A percentile compares a stretch with the other conserved stretches of the same genome.
Conservation (phyloP, 2,888 invertebrate genomes). For the Mystacides longicornis region DNA sequence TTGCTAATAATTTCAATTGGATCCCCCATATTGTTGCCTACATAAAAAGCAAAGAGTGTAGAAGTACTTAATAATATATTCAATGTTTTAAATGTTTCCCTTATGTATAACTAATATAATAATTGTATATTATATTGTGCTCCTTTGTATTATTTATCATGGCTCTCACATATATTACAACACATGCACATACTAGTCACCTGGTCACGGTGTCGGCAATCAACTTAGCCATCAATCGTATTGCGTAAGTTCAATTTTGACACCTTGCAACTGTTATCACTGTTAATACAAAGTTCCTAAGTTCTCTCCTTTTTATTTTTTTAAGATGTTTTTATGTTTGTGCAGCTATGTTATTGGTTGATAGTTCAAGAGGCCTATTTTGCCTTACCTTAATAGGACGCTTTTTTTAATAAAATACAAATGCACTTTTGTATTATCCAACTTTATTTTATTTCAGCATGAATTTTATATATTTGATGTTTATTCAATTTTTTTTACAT, state of each 20-base stretch:
- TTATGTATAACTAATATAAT: neutral
- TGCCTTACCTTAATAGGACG: too few species aligned
- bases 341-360: neutral
- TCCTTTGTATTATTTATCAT: conserved; percentile 16
- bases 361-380: too few species aligned
- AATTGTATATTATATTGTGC: conserved; percentile 19
- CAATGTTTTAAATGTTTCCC: neutral
- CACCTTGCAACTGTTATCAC: neutral
- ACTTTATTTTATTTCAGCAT: too few species aligned
- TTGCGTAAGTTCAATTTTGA: conserved; percentile 67
- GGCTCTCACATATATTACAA: too few species aligned
- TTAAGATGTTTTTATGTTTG: neutral
- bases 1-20: too few species aligned
- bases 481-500: too few species aligned
- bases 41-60: neutral
- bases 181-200: conserved; percentile 69
- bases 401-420: too few species aligned
- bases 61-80: neutral
- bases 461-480: too few species aligned
- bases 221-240: conserved; percentile 87
- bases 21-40: too few species aligned
- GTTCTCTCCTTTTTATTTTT: too few species aligned
- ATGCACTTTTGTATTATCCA: too few species aligned
- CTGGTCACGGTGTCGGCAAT: conserved; percentile 88
- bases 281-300: too few species aligned